Evolutionary conservation across 2,113 vertebrate species (phyloP).

Genomic region (Excalfactoria chinensis): DNA sequence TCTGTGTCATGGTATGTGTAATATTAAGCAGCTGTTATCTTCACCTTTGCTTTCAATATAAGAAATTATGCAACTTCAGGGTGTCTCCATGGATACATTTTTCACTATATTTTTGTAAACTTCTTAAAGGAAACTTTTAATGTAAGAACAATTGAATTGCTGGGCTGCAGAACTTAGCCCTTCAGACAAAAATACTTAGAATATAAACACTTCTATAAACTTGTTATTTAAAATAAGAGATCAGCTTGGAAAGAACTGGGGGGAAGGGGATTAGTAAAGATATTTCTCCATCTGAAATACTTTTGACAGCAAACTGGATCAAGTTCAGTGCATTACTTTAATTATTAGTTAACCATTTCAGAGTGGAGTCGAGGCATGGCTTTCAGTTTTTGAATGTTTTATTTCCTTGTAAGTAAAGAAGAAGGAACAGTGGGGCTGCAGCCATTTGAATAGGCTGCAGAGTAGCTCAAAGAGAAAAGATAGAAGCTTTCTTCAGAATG

Average conservation of each 20-base stretch:
- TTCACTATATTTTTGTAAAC: not conserved
- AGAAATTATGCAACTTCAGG: not conserved
- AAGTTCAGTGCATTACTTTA: not conserved
- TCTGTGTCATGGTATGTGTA: not conserved
- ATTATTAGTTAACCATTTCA: constrained; percentile 14
- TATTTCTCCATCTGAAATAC: not conserved
- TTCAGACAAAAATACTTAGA: constrained; percentile 5
- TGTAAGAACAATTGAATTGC: not conserved
- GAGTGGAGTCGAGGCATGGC: not conserved
- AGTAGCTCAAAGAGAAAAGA: not conserved
- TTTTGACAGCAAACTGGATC: not conserved
- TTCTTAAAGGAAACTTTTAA: not conserved
- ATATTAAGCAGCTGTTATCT: not conserved
- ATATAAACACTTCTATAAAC: not conserved
- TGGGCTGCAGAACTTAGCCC: not conserved
- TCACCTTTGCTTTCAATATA: not conserved
- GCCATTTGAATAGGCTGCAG: not conserved
- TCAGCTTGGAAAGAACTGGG: not conserved
- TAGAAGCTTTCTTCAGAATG: constrained; percentile 25
- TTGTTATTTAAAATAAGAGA: not conserved
- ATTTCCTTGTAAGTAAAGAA: not conserved
- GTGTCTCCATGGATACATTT: not conserved
- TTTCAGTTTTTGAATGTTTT: not conserved
- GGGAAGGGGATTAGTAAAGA: not conserved
- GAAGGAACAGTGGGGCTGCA: not conserved